Base-by-base conservation (phyloP, 2,888 invertebrate genomes). In the Hypomecis atomaria region DNA sequence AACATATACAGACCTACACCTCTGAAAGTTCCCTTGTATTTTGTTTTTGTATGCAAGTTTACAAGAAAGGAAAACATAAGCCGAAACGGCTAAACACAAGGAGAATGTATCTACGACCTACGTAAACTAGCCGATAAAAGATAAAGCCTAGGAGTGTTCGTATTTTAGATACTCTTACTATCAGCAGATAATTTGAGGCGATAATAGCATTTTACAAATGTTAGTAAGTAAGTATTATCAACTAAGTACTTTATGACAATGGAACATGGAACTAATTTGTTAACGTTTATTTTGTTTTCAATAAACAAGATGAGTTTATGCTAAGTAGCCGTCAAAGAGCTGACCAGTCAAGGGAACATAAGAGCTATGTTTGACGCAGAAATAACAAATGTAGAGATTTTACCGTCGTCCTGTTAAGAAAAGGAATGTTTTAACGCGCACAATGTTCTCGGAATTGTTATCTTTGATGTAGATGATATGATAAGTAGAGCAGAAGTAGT, bases 401-500 rank as follows among this genome's bases (percentile, higher is more conserved):
- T 71, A 72, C 73, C 71, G 67, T 69, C 68, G 56, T 40, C 59
- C 52, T 11, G 54, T 56, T 52, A 59, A 50, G 59, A 59, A 56
- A 64, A 59, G 50, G 56, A 65, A 60, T 57, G 45, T 56, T 57
- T 59, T 48, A 45, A 59, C 52, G 47, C 47, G 33, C 52, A 59
- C 53, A 54, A 50, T 33, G 48, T 62, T 66, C 70, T 68, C 48
- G 54, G 66, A 69, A 65, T 70, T 71, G 68, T 81, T 81, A 83
- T 84, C 83, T 79, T 74, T 75, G 76, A 77, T 73, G 69, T 62
- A 68, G 77, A 72, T 76, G 73, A 78, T 77, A 78, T 67, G 74
- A 73, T 77, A 79, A 81, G 77, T 80, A 71, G 77, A 78, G 72
- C 78, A 76, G 67, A 76, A 71, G 68, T 71, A 65, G 71, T 77